These are phyloP conservation scores for Podilymbus podiceps DNA, from an alignment of 2,113 vertebrate species.

Conservation along the genomic window DNA sequence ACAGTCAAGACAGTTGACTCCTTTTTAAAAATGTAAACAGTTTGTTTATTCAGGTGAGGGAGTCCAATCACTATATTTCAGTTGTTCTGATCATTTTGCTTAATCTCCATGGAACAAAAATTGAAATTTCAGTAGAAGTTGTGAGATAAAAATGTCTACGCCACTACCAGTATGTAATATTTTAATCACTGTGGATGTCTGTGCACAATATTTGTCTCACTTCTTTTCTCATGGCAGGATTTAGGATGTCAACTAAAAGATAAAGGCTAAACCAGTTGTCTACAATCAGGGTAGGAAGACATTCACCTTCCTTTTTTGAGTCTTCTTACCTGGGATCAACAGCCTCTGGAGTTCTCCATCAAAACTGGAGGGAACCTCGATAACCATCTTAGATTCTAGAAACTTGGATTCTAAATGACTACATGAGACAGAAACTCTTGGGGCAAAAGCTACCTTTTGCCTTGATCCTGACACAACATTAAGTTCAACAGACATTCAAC, in stretches of 20 bases:
- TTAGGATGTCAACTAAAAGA: not conserved
- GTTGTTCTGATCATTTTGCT: not conserved
- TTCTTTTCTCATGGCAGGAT: not conserved
- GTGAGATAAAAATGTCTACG: not conserved
- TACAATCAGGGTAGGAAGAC: not conserved
- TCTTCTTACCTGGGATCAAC: not conserved
- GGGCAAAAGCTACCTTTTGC: not conserved
- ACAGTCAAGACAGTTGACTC: accelerated
- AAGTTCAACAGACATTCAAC: not conserved
- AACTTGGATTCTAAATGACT: not conserved
- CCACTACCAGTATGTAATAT: no score
- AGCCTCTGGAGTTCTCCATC: not conserved
- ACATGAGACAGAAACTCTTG: accelerated
- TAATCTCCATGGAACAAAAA: not conserved
- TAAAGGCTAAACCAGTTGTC: not conserved
- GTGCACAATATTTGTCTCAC: not conserved
- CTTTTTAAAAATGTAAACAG: not conserved
- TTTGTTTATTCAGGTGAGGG: not conserved
- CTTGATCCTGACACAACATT: not conserved
- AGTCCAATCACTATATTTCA: not conserved
- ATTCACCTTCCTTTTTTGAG: not conserved
- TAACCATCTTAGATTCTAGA: not conserved
- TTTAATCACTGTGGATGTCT: not conserved
- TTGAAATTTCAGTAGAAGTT: not conserved
- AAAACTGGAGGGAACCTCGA: not conserved